Percentiles rank a stretch among this genome's conserved stretches.
Conservation (phyloP, 2,888 invertebrate species). For the Andrena trimmerana region DNA sequence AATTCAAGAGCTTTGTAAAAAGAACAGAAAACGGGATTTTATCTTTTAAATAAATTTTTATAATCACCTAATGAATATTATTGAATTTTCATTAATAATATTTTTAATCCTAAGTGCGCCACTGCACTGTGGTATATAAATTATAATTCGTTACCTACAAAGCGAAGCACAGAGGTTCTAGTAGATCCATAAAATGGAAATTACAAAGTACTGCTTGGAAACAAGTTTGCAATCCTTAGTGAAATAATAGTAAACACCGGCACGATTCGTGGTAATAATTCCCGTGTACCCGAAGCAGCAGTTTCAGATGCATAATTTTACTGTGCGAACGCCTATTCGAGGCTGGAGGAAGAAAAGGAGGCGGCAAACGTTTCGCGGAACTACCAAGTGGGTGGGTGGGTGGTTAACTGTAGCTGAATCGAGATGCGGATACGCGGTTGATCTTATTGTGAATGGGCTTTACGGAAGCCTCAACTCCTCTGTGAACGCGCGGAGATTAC, state of each 20-base stretch:
- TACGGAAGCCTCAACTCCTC: constrained; percentile 42
- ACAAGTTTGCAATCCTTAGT: background rate
- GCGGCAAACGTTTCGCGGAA: background rate
- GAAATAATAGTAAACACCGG: background rate
- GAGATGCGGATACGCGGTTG: constrained; percentile 48
- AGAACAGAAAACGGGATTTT: no score
- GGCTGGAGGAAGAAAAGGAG: background rate
- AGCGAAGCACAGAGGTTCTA: no score
- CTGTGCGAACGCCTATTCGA: background rate
- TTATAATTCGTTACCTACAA: no score
- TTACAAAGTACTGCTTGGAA: background rate
- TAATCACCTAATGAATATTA: no score
- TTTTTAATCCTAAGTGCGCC: no score
- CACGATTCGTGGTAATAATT: constrained; percentile 6
- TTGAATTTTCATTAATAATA: no score
- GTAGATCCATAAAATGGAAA: background rate
- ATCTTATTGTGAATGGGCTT: constrained; percentile 50
- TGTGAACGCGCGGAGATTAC: constrained; percentile 64
- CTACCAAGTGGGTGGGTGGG: constrained; percentile 9
- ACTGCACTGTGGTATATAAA: no score
- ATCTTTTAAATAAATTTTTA: no score
- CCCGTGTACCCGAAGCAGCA: constrained; percentile 8
- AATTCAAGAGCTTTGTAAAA: no score
- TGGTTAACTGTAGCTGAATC: constrained; percentile 29
- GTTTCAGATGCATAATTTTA: background rate